Evolutionary conservation across 2,888 invertebrate species (phyloP).

Genomic region (Phengaris arion): DNA sequence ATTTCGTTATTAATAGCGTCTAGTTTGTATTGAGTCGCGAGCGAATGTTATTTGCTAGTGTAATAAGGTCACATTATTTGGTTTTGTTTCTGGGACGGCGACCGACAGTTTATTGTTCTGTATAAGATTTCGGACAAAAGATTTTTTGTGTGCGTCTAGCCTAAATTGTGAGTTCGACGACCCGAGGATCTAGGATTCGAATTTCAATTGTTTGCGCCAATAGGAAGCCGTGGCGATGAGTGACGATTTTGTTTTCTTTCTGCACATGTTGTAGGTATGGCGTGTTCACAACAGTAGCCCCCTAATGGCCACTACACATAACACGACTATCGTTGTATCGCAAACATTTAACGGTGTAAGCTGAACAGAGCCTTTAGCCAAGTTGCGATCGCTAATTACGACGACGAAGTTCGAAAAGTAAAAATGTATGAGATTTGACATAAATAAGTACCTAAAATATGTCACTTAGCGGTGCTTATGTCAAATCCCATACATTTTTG

Average conservation of each 20-base stretch:
- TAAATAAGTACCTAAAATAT: too few species aligned
- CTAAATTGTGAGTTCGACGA: slow-evolving; percentile 32
- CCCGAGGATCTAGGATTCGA: slow-evolving; percentile 21
- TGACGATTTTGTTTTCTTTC: slow-evolving; percentile 15
- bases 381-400: too few species aligned
- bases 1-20: slow-evolving; percentile 34
- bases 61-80: slow-evolving; percentile 40
- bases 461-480: too few species aligned
- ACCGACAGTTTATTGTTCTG: slow-evolving; percentile 44
- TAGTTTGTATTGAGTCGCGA: slow-evolving; percentile 42
- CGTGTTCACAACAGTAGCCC: background rate
- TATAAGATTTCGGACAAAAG: slow-evolving; percentile 43
- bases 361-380: too few species aligned
- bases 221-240: slow-evolving; percentile 3
- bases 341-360: too few species aligned
- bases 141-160: slow-evolving; percentile 39
- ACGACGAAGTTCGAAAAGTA: too few species aligned
- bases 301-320: too few species aligned
- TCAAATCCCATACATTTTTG: too few species aligned
- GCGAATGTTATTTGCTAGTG: slow-evolving; percentile 35
- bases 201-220: slow-evolving; percentile 11
- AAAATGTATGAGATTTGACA: too few species aligned
- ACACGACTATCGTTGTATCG: too few species aligned
- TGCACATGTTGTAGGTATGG: background rate
- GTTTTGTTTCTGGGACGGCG: slow-evolving; percentile 47